A percentile compares a stretch with the other conserved stretches of the same genome.
phyloP scores from a whole-genome alignment of 2,888 invertebrate genomes.

The Leucoma salicis region DNA sequence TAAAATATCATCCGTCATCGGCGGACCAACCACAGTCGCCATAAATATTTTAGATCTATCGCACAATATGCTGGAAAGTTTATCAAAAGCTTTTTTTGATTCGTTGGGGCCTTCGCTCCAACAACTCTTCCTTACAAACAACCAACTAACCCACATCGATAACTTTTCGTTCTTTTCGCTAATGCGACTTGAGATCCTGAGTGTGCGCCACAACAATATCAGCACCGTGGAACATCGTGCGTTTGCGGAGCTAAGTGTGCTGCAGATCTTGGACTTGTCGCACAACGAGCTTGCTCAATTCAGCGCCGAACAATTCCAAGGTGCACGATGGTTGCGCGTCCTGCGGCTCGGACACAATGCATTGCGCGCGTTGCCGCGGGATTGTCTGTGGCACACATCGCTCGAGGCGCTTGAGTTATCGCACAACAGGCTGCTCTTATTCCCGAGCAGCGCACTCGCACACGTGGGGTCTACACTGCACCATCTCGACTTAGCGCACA shows the following conservation, averaged over 20 bases:
- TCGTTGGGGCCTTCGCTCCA: too few relatives aligned
- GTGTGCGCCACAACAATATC: constrained; percentile 86
- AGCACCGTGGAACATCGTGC: constrained; percentile 85
- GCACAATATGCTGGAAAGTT: too few relatives aligned
- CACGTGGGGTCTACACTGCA: constrained; percentile 89
- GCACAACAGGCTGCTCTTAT: constrained; percentile 85
- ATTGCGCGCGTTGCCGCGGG: constrained; percentile 86
- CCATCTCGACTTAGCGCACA: constrained; percentile 87
- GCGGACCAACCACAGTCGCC: too few relatives aligned
- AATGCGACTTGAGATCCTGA: constrained; percentile 62
- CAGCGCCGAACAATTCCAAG: constrained; percentile 60
- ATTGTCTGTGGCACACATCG: constrained; percentile 87
- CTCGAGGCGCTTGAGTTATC: constrained; percentile 89
- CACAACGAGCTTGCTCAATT: constrained; percentile 46
- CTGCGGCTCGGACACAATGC: constrained; percentile 86
- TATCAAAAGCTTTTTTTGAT: too few relatives aligned
- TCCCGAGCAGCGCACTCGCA: constrained; percentile 87
- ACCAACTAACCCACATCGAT: constrained; percentile 65
- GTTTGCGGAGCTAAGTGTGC: constrained; percentile 74
- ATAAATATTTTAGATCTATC: too few relatives aligned
- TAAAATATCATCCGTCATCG: too few relatives aligned
- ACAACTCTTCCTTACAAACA: constrained; percentile 81
- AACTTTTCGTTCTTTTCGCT: constrained; percentile 58
- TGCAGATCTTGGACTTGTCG: constrained; percentile 54
- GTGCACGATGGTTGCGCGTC: constrained; percentile 84